Percentiles rank a stretch among this genome's conserved stretches.
phyloP scores from a whole-genome alignment of 1,140 invertebrate genomes.

The Drosophila virilis region DNA sequence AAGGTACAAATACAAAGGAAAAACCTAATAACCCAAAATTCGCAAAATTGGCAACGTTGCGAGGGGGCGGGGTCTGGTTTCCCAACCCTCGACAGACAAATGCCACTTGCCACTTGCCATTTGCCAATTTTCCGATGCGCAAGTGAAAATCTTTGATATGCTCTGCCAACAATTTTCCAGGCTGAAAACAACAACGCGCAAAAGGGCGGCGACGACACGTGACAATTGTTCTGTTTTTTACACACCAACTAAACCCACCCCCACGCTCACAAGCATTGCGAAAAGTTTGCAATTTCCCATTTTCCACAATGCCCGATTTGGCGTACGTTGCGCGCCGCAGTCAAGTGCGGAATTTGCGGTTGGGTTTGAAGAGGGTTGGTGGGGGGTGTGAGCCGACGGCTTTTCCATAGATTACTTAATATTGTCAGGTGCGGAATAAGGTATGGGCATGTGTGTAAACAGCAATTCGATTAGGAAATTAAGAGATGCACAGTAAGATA shows the following conservation, averaged over 20 bases:
- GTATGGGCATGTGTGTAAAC: not conserved
- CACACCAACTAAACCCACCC: not conserved
- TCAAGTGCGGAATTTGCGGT: constrained; percentile 79
- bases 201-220: constrained; percentile 57
- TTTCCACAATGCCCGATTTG: constrained; percentile 43
- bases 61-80: not conserved
- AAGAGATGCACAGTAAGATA: not conserved
- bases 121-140: constrained; percentile 58
- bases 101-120: constrained; percentile 29
- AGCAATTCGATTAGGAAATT: constrained; percentile 24
- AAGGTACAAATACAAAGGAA: constrained; percentile 39
- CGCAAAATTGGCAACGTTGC: constrained; percentile 53
- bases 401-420: constrained; percentile 55
- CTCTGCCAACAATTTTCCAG: constrained; percentile 63
- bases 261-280: constrained; percentile 4
- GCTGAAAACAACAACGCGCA: constrained; percentile 6
- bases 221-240: constrained; percentile 68
- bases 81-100: not conserved
- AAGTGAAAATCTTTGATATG: constrained; percentile 63
- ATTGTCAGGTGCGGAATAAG: constrained; percentile 21
- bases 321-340: constrained; percentile 51
- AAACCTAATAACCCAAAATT: constrained; percentile 74
- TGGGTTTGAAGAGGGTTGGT: constrained; percentile 15
- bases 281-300: constrained; percentile 61
- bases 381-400: constrained; percentile 1